Conservation (phyloP, 2,888 invertebrate genomes). For the Ophion ellenae region DNA sequence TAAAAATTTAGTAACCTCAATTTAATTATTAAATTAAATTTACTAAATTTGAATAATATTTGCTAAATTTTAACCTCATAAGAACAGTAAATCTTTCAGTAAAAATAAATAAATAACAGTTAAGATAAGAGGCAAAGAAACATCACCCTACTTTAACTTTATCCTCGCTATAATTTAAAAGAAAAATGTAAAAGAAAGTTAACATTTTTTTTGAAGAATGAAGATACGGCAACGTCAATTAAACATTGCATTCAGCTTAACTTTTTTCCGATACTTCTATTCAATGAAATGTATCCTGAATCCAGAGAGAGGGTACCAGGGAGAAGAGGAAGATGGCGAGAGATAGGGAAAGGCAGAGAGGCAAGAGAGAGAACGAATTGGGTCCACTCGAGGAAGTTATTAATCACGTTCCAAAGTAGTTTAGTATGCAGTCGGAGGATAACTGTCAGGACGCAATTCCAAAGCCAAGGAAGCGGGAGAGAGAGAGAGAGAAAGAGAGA, state of each 20-base stretch:
- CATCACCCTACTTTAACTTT: too few relatives aligned
- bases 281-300: conserved; percentile 5
- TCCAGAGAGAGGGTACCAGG: neutral
- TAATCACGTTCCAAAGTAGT: conserved; percentile 51
- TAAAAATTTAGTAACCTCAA: too few relatives aligned
- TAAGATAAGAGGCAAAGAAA: too few relatives aligned
- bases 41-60: too few relatives aligned
- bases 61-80: too few relatives aligned
- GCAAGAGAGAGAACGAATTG: conserved; percentile 1
- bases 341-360: neutral
- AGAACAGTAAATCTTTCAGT: too few relatives aligned
- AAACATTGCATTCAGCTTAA: neutral
- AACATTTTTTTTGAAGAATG: neutral
- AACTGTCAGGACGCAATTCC: conserved; percentile 29
- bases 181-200: too few relatives aligned
- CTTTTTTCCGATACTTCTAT: neutral
- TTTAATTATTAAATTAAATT: too few relatives aligned
- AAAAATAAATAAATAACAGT: too few relatives aligned
- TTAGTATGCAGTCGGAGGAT: conserved; percentile 28
- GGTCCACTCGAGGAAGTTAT: conserved; percentile 62
- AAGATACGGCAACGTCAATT: neutral
- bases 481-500: conserved; percentile 36
- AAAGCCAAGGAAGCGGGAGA: conserved; percentile 27
- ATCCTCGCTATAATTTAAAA: too few relatives aligned
- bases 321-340: neutral